A percentile compares a stretch with the other conserved stretches of the same genome.
Evolutionary conservation across 2,113 vertebrate species (phyloP).

Genomic region (Poeciliopsis occidentalis): DNA sequence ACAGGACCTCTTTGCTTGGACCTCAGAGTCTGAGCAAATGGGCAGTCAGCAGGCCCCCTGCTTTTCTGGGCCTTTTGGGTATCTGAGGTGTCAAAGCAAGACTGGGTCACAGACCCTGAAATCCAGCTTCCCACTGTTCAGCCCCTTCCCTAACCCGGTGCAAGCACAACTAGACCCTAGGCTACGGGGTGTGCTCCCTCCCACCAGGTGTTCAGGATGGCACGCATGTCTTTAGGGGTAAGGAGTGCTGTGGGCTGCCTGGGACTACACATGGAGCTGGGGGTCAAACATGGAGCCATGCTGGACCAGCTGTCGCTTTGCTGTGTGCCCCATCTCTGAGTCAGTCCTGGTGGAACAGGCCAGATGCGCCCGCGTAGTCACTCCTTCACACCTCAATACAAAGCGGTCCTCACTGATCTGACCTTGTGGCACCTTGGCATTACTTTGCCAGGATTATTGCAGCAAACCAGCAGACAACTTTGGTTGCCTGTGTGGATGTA

Average conservation of each 20-base stretch:
- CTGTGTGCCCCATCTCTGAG: slow-evolving; percentile 72
- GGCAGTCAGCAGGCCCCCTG: slow-evolving; percentile 69
- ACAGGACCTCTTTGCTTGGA: slow-evolving; percentile 64
- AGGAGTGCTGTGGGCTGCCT: slow-evolving; percentile 65
- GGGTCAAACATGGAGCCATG: slow-evolving; percentile 82
- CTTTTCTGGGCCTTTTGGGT: slow-evolving; percentile 69
- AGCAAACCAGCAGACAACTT: slow-evolving; percentile 19
- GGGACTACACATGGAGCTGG: slow-evolving; percentile 73
- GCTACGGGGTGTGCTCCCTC: slow-evolving; percentile 71
- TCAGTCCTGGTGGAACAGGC: slow-evolving; percentile 66
- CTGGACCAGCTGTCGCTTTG: slow-evolving; percentile 83
- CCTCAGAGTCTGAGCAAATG: slow-evolving; percentile 67
- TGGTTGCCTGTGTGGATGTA: slow-evolving; percentile 9
- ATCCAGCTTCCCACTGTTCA: slow-evolving; percentile 58
- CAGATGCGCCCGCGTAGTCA: slow-evolving; percentile 75
- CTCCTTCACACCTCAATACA: slow-evolving; percentile 48
- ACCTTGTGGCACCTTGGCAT: slow-evolving; percentile 46
- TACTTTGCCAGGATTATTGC: slow-evolving; percentile 47
- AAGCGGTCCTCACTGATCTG: slow-evolving; percentile 50
- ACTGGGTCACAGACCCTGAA: slow-evolving; percentile 61
- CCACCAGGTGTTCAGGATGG: slow-evolving; percentile 78
- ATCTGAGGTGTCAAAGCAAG: slow-evolving; percentile 59
- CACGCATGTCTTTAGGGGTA: slow-evolving; percentile 73
- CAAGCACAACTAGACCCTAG: slow-evolving; percentile 67
- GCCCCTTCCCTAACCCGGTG: slow-evolving; percentile 61